Evolutionary conservation across 2,113 vertebrate species (phyloP).

Genomic region (Corythaeola cristata): DNA sequence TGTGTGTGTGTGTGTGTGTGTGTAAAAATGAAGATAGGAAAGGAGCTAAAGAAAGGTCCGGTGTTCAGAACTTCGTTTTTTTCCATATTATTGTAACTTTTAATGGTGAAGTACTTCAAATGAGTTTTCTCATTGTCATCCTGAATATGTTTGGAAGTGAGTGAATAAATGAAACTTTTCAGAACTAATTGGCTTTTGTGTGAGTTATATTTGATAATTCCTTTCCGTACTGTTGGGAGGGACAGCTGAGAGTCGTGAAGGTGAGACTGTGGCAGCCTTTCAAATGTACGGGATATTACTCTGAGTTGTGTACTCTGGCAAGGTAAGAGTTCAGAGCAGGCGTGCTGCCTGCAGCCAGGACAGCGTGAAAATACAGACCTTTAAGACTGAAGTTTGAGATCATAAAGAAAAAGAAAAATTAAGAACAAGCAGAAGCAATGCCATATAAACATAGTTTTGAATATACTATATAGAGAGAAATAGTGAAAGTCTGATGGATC

Average conservation of each 20-base stretch:
- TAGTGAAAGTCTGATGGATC: not conserved
- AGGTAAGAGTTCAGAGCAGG: not conserved
- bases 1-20: fast-evolving
- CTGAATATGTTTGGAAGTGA: not conserved
- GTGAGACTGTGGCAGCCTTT: not conserved
- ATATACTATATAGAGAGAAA: not conserved
- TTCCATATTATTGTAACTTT: not conserved
- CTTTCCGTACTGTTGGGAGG: not conserved
- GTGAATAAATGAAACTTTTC: not conserved
- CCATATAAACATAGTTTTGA: not conserved
- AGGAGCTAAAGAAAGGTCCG: not conserved
- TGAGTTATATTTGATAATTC: not conserved
- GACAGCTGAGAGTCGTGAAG: not conserved
- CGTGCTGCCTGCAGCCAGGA: not conserved
- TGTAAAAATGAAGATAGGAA: not conserved
- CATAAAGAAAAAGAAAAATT: not conserved
- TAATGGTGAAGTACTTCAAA: not conserved
- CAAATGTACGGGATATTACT: not conserved
- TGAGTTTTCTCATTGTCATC: not conserved
- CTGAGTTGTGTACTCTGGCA: not conserved
- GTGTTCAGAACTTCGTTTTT: not conserved
- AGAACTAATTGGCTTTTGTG: not conserved
- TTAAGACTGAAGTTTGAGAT: not conserved
- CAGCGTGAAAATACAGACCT: not conserved
- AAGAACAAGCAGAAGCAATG: not conserved